These are phyloP conservation scores for Meloe dianella DNA, from an alignment of 2,888 invertebrate species.

Conservation along the genomic window DNA sequence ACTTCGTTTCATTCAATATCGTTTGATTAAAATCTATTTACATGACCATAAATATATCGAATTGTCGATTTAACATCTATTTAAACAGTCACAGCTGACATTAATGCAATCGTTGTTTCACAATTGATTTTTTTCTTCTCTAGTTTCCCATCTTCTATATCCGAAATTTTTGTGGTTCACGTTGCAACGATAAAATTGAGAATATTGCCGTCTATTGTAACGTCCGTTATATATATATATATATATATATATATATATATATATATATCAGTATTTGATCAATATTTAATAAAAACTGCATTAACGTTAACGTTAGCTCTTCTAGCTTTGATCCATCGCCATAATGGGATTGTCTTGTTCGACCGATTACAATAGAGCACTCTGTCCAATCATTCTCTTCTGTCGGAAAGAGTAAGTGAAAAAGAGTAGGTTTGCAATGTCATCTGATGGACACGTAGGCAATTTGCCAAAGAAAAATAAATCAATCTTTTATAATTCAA, in stretches of 20 bases:
- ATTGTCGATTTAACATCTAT: constrained; percentile 9
- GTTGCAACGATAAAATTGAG: constrained; percentile 21
- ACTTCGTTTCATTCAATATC: constrained; percentile 42
- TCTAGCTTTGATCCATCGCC: constrained; percentile 50
- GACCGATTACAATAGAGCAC: constrained; percentile 58
- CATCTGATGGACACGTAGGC: constrained; percentile 24
- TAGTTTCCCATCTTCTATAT: not conserved
- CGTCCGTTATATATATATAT: constrained; percentile 20
- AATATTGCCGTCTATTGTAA: not conserved
- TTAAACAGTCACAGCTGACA: not conserved
- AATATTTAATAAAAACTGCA: constrained; percentile 37
- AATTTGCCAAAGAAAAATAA: constrained; percentile 28
- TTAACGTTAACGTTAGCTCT: constrained; percentile 35
- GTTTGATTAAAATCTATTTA: constrained; percentile 50
- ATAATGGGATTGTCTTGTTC: constrained; percentile 61
- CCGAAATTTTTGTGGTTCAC: constrained; percentile 12
- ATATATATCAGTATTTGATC: constrained; percentile 35
- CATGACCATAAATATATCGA: constrained; percentile 18
- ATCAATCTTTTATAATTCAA: too few species aligned
- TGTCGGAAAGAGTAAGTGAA: not conserved
- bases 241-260: constrained; percentile 34
- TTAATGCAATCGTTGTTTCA: not conserved
- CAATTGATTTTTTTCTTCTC: not conserved
- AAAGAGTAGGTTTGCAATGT: constrained; percentile 22
- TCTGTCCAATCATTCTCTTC: constrained; percentile 50